These are phyloP conservation scores for Paramacrobiotus metropolitanus DNA, from an alignment of 1,140 invertebrate genomes.

Conservation along the genomic window DNA sequence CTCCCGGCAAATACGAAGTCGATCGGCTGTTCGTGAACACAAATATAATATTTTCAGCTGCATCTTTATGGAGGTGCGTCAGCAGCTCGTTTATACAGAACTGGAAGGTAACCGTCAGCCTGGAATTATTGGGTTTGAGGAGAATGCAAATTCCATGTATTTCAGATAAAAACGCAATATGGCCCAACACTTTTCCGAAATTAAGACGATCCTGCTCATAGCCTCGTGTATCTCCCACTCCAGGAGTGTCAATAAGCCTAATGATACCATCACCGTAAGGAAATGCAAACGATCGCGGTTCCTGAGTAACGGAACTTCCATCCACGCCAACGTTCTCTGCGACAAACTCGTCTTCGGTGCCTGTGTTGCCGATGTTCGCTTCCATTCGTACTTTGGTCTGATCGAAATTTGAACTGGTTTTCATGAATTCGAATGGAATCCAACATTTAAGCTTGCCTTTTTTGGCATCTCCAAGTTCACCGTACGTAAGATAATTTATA, in stretches of 20 bases:
- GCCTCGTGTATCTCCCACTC: constrained; percentile 13
- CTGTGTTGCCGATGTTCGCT: too few relatives aligned
- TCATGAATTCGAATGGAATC: too few relatives aligned
- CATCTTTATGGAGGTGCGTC: constrained; percentile 12
- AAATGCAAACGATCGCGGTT: constrained; percentile 6
- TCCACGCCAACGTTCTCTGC: too few relatives aligned
- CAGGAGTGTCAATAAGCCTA: constrained; percentile 14
- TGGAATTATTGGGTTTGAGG: constrained; percentile 12
- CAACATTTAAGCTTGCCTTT: too few relatives aligned
- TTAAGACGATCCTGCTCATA: constrained; percentile 12
- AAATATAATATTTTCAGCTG: constrained; percentile 14
- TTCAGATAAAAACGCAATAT: constrained; percentile 7
- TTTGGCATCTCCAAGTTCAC: too few relatives aligned
- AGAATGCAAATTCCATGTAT: constrained; percentile 16
- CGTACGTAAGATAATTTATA: too few relatives aligned
- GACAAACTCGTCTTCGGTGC: too few relatives aligned
- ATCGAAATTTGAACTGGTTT: too few relatives aligned
- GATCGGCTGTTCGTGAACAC: constrained; percentile 13
- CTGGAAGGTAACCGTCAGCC: constrained; percentile 10
- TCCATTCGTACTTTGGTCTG: too few relatives aligned
- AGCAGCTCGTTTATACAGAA: constrained; percentile 14
- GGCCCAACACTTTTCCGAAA: constrained; percentile 11
- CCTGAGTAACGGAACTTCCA: too few relatives aligned
- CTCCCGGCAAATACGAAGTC: constrained; percentile 13
- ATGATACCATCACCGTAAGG: background rate